Base-by-base conservation (phyloP, 2,113 vertebrate genomes). In the Crypturellus undulatus region DNA sequence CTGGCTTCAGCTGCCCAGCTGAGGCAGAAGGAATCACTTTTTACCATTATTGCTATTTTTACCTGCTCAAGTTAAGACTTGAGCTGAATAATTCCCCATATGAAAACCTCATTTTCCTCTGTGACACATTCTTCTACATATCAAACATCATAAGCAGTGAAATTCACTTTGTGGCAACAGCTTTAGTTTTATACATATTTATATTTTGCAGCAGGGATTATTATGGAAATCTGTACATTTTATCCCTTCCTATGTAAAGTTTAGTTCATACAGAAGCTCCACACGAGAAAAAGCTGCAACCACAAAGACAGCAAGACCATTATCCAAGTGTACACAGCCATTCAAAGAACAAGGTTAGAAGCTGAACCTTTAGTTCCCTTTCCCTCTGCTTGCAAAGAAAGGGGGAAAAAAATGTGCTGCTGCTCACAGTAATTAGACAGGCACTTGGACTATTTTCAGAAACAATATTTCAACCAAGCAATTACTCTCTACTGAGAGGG, bases 121-220 rank as follows among this genome's bases (percentile, higher is more conserved):
- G 43, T 77, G 82, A 90, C 42, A 84, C 69, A 84, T 63, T 86
- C 59, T 25, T 93, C 67, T 25, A 75, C 34, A 12, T 51, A 79
- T 77, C 63, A 79, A 92, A 24, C 45, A 93, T 43, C 65, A 94
- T 59, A 72, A 91, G 90, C 77, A 91, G 79, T 64, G 67, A 80
- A 87, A 87, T 84, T 79, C 22, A 32, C 52, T 79, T 65, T 79
- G 6, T 20, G 32, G 78, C 69, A 90, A 77, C 56, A 84, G 86
- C 70, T 95, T 95, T 90, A 2, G 1, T 49, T 90, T 95, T 92
- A 91, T 26, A 40, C 56, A 30, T 63, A 94, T 91, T 92, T 96
- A 92, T 32, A 88, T 92, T 89, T 81, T 75, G 49, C 43, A 93
- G 76, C 49, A 80, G 56, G 83, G 17, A 70, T 63, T 90, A 68